A percentile compares a stretch with the other conserved stretches of the same genome.
These are phyloP conservation scores for Onthophagus taurus DNA, from an alignment of 1,140 invertebrate genomes.

Conservation along the genomic window DNA sequence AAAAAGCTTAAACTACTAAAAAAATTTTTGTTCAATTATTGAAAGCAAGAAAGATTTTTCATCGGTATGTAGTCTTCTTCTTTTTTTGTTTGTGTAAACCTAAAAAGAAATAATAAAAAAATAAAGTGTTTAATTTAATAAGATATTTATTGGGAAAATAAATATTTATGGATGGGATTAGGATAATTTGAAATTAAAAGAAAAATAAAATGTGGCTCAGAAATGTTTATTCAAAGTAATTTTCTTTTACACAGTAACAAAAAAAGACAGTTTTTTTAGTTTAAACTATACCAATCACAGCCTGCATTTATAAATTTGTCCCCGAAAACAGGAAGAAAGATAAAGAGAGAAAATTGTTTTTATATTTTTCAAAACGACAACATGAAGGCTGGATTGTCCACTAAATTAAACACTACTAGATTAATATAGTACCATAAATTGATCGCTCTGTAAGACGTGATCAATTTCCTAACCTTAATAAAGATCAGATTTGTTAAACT, in stretches of 20 bases:
- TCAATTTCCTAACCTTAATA: constrained; percentile 8
- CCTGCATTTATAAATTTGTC: constrained; percentile 13
- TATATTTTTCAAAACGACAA: background rate
- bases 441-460: background rate
- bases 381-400: constrained; percentile 12
- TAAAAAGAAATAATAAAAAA: constrained; percentile 20
- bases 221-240: constrained; percentile 13
- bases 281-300: constrained; percentile 11
- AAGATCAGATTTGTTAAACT: constrained; percentile 12
- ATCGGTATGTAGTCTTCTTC: constrained; percentile 36
- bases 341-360: no score
- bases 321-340: no score
- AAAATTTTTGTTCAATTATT: constrained; percentile 15
- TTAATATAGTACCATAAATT: constrained; percentile 7
- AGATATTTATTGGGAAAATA: background rate
- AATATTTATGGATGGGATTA: background rate
- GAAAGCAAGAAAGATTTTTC: constrained; percentile 35
- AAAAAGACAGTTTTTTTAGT: no score
- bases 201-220: constrained; percentile 4
- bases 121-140: background rate
- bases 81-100: constrained; percentile 32
- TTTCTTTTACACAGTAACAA: constrained; percentile 13
- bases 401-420: background rate
- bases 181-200: constrained; percentile 5
- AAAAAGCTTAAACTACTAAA: constrained; percentile 4